Base-by-base conservation (phyloP, 2,888 invertebrate genomes). In the Stictocephala bisonia region DNA sequence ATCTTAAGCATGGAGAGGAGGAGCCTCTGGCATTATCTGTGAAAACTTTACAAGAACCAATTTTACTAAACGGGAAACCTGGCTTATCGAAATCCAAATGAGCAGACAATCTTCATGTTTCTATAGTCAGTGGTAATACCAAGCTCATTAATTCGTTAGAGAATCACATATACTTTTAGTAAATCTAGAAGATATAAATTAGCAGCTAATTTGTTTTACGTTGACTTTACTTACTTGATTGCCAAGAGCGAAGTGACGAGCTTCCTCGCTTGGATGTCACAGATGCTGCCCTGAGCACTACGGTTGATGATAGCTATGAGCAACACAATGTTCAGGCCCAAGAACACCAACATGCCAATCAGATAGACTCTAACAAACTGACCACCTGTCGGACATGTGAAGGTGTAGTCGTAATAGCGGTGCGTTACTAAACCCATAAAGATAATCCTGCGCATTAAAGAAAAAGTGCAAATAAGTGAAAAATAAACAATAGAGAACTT, bases 211-310 rank as follows among this genome's bases (percentile, higher is more conserved):
- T n/a, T n/a, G n/a, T n/a, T n/a, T n/a, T n/a, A n/a, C n/a, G n/a
- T 4, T 31, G 53, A 70, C 2, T 31, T 15, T 50, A 75, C 86
- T 85, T 80, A 91, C 91, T 93, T 93, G 79, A 91, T 81, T 78
- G 93, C 89, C 24, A 94, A 84, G 64, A 94, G 85, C 29, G 90
- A 89, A 6, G 92, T 88, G 11, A 95, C 92, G 80, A 88, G 88
- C 78, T 95, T 86, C 4, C 90, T 88, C n/a, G n/a, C n/a, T 70
- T 89, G 87, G 26, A 90, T 88, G 78, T 94, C 91, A 75, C 91
- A 90, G 79, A 95, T 93, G 75, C 93, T 90, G 27, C 96, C 96
- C 79, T 90, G 87, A 11, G 91, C 90, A 77, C 92, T 92, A 79
- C 91, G 88, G 82, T 89, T 90, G 35, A 91, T 90, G 77, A 93